A percentile compares a stretch with the other conserved stretches of the same genome.
These are phyloP conservation scores for Drosophila anceps DNA, from an alignment of 2,888 invertebrate genomes.

Conservation along the genomic window DNA sequence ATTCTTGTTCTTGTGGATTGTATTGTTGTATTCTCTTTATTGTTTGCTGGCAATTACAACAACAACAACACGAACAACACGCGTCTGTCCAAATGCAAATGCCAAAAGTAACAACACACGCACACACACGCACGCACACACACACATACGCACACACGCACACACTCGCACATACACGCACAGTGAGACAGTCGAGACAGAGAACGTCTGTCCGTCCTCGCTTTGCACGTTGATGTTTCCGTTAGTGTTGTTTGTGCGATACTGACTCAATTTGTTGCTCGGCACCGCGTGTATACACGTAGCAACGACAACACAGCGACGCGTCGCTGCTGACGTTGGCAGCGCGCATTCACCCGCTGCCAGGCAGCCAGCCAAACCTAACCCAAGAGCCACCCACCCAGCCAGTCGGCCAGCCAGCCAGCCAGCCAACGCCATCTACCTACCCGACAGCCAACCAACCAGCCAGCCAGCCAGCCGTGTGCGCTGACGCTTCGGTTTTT, in stretches of 20 bases:
- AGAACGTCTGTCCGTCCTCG: constrained; percentile 70
- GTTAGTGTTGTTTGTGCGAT: constrained; percentile 84
- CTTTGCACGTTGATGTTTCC: constrained; percentile 81
- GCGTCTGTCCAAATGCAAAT: constrained; percentile 22
- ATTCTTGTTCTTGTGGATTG: constrained; percentile 2
- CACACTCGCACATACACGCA: constrained; percentile 26
- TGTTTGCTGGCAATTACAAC: constrained; percentile 26
- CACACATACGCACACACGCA: constrained; percentile 12
- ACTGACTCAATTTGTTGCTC: constrained; percentile 82
- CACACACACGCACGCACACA: constrained; percentile 17
- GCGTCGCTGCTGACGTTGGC: constrained; percentile 31
- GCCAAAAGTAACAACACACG: constrained; percentile 18
- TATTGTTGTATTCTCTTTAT: background rate
- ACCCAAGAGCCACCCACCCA: constrained; percentile 6
- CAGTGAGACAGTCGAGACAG: constrained; percentile 43
- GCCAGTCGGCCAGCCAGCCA: background rate
- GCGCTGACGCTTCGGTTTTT: constrained; percentile 38
- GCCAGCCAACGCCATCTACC: constrained; percentile 3
- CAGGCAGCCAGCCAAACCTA: constrained; percentile 10
- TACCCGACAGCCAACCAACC: constrained; percentile 1
- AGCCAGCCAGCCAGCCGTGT: background rate
- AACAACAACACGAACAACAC: constrained; percentile 20
- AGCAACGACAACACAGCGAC: constrained; percentile 40
- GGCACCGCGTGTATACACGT: constrained; percentile 75
- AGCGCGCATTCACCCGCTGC: constrained; percentile 48